phyloP scores from a whole-genome alignment of 2,888 invertebrate genomes.

The Antitype chi region DNA sequence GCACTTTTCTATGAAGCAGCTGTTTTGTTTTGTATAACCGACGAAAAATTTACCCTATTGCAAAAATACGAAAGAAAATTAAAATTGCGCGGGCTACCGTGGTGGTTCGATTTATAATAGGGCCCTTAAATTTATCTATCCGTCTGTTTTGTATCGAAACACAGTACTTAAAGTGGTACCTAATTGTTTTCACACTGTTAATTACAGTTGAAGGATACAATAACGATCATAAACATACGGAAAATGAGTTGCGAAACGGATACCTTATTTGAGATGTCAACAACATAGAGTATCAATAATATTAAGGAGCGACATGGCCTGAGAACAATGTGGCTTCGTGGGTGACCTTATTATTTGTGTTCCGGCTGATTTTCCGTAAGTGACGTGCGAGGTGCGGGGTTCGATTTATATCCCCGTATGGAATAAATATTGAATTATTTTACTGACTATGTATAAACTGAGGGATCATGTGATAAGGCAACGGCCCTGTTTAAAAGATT shows the following conservation, averaged over 20 bases:
- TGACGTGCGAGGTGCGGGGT: background rate
- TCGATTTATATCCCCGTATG: background rate
- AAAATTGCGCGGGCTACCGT: too few species aligned
- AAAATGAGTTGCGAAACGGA: conserved; percentile 28
- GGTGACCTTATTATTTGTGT: conserved; percentile 27
- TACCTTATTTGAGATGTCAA: background rate
- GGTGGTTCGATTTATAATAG: too few species aligned
- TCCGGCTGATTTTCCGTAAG: conserved; percentile 29
- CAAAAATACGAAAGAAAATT: too few species aligned
- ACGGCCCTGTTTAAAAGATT: too few species aligned
- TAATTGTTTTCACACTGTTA: background rate
- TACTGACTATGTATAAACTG: too few species aligned
- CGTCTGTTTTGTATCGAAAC: background rate
- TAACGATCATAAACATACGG: conserved; percentile 26
- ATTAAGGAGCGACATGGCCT: conserved; percentile 20
- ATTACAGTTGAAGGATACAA: conserved; percentile 7
- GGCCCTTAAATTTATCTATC: too few species aligned
- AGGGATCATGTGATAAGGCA: too few species aligned
- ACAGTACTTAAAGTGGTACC: background rate
- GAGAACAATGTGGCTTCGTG: conserved; percentile 39
- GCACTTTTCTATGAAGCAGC: too few species aligned
- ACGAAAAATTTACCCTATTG: too few species aligned
- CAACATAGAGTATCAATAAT: conserved; percentile 18
- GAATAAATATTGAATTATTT: background rate
- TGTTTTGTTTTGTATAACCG: too few species aligned